Percentiles rank a stretch among this genome's conserved stretches.
These are phyloP conservation scores for Strigamia maritima DNA, from an alignment of 2,888 invertebrate genomes.

Conservation along the genomic window DNA sequence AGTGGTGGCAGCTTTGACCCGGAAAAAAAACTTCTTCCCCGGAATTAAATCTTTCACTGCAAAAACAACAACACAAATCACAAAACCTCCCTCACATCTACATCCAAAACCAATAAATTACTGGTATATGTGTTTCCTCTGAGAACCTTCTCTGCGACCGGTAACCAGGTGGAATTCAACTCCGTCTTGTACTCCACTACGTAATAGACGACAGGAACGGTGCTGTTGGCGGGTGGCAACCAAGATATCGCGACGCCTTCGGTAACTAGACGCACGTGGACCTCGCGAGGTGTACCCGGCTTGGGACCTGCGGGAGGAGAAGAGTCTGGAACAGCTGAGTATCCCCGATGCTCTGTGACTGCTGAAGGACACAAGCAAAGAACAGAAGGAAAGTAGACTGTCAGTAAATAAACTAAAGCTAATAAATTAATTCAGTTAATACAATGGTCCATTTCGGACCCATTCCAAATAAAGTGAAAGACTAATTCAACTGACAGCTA, in stretches of 20 bases:
- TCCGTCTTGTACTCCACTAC: conserved; percentile 88
- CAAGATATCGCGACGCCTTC: conserved; percentile 86
- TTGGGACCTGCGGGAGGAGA: conserved; percentile 63
- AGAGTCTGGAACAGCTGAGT: conserved; percentile 42
- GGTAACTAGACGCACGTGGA: conserved; percentile 82
- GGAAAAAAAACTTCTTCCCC: conserved; percentile 86
- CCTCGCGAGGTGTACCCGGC: conserved; percentile 84
- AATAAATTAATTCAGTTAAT: no score
- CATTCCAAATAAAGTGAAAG: not conserved
- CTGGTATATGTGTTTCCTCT: conserved; percentile 32
- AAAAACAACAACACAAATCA: conserved; percentile 47
- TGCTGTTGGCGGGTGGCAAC: conserved; percentile 78
- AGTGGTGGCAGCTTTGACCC: conserved; percentile 81
- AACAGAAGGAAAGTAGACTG: conserved; percentile 31
- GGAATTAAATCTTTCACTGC: conserved; percentile 86
- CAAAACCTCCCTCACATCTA: no score
- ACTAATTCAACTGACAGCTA: conserved; percentile 18
- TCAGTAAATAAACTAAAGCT: conserved; percentile 9
- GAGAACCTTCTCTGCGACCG: conserved; percentile 12
- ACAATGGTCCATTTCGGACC: no score
- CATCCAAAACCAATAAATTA: no score
- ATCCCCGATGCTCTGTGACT: conserved; percentile 36
- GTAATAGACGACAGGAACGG: conserved; percentile 67
- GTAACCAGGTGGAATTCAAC: conserved; percentile 42
- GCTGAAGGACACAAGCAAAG: conserved; percentile 14